Conservation (phyloP, 2,113 vertebrate genomes). For the Zosterops lateralis region DNA sequence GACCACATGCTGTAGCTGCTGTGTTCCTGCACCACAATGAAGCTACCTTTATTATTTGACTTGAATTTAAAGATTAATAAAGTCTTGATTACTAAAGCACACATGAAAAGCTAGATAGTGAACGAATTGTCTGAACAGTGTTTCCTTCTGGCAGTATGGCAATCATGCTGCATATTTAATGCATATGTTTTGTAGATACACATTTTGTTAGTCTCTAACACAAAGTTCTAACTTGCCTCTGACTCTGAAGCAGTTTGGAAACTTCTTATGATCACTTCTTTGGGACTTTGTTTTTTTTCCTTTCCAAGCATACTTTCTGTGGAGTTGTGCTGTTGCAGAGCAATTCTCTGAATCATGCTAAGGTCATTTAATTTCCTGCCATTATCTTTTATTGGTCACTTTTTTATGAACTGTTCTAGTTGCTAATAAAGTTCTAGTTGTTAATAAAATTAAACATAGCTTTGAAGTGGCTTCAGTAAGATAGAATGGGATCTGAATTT, state of each 20-base stretch:
- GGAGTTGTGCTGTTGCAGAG: not conserved
- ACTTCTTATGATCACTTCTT: not conserved
- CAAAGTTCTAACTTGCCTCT: not conserved
- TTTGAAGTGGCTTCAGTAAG: not conserved
- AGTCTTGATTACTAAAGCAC: not conserved
- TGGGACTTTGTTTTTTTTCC: not conserved
- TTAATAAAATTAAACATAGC: conserved; percentile 35
- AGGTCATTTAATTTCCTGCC: conserved; percentile 54
- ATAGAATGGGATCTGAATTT: not conserved
- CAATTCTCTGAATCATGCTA: not conserved
- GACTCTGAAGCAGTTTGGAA: not conserved
- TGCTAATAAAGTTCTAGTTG: conserved; percentile 41
- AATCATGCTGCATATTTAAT: not conserved
- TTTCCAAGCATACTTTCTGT: not conserved
- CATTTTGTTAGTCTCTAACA: not conserved
- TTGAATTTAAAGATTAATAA: not conserved
- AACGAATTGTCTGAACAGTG: not conserved
- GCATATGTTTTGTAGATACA: not conserved
- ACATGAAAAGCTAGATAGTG: not conserved
- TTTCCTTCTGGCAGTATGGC: not conserved
- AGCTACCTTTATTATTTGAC: not conserved
- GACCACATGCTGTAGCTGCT: not conserved
- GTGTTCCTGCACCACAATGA: not conserved
- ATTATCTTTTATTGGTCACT: conserved; percentile 51
- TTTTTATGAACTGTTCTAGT: conserved; percentile 46